Evolutionary conservation across 2,113 vertebrate species (phyloP), one percentile per base, ranked within the genome.

Genomic region (Pachypanchax playfairii): DNA sequence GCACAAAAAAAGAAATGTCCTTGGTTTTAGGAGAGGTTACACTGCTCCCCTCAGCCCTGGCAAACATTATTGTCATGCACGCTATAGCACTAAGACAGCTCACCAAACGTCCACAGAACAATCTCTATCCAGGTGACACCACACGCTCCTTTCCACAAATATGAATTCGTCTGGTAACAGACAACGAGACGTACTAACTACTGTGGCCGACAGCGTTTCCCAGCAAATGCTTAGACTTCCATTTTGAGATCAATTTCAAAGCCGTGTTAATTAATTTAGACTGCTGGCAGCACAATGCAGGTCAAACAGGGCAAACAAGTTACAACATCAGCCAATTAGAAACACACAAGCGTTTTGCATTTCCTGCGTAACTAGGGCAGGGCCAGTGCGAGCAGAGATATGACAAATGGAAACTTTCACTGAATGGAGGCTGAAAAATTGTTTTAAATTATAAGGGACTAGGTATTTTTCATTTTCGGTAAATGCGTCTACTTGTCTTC

Each of bases 231-330:
- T 81, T 73, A 80, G 74, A 87, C 83, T 79, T 82, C 79, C 80
- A 64, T 69, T 87, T 80, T 85, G 58, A 78, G 84, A 91, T 90
- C 87, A 91, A 85, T 90, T 87, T 80, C 82, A 85, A 74, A 75
- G 87, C 80, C 63, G 25, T 76, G 78, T 88, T 88, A 89, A 92
- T 91, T 90, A 80, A 89, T 90, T 88, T 84, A 85, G 84, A 89
- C 85, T 70, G 83, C 77, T 78, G 81, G 84, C 82, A 75, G 87
- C 87, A 88, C 85, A 90, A 86, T 85, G 71, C 85, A 74, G 89
- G 90, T 90, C 90, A 88, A 55, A 81, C 75, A 65, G 79, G 85
- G 78, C 84, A 87, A 88, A 82, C 80, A 79, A 82, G 70, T 85
- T 88, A 88, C 82, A 88, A 72, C 84, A 89, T 83, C 82, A 87